Conservation (phyloP, 2,113 vertebrate genomes). For the Noturus placidus region DNA sequence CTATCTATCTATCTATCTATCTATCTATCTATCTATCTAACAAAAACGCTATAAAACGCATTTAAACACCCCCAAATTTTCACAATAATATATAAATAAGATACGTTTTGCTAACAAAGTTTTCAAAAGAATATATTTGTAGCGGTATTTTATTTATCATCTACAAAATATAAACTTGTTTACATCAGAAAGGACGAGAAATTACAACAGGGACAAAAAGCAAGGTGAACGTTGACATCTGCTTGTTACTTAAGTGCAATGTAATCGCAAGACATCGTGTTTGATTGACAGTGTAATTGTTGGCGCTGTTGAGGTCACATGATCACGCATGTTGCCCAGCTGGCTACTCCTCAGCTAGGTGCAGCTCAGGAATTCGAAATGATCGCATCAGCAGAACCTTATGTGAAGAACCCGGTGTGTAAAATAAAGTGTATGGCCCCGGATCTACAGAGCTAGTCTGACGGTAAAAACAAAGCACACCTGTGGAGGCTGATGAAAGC, state of each 20-base stretch:
- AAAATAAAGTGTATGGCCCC: slow-evolving; percentile 18
- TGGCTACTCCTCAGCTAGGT: not conserved
- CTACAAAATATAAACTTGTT: not conserved
- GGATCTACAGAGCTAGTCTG: slow-evolving; percentile 29
- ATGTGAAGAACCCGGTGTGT: slow-evolving; percentile 7
- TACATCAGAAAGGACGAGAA: not conserved
- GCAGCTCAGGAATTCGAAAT: not conserved
- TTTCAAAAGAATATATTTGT: too few species aligned
- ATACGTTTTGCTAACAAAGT: too few species aligned
- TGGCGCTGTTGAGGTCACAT: not conserved
- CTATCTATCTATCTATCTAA: not conserved
- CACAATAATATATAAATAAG: too few species aligned
- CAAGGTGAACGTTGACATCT: not conserved
- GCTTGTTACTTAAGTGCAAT: not conserved
- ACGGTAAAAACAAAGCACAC: slow-evolving; percentile 51
- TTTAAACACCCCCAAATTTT: too few species aligned
- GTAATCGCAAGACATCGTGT: not conserved
- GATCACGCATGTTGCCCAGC: not conserved
- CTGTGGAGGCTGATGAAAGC: slow-evolving; percentile 55
- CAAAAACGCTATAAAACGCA: too few species aligned
- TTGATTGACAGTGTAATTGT: not conserved
- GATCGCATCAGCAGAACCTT: not conserved
- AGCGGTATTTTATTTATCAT: not conserved
- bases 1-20: too few species aligned
- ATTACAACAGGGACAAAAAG: not conserved